A percentile compares a stretch with the other conserved stretches of the same genome.
Evolutionary conservation across 2,113 vertebrate species (phyloP).

Genomic region (Oreocharis arfaki): DNA sequence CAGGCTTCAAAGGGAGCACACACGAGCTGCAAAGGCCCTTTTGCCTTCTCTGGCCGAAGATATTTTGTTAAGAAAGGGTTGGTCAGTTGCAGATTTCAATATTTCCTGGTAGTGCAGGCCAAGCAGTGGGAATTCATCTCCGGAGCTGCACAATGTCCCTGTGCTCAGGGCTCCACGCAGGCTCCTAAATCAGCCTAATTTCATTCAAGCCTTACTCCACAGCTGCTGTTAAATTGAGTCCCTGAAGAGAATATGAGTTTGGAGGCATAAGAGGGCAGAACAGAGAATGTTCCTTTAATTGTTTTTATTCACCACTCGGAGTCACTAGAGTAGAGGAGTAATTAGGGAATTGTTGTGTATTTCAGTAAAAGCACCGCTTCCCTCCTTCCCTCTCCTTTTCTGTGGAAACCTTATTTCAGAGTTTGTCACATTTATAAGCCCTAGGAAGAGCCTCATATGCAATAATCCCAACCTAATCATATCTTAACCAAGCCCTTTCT

Average conservation of each 20-base stretch:
- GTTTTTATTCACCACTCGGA: constrained; percentile 9
- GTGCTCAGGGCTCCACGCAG: neutral
- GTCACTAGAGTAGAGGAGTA: constrained; percentile 30
- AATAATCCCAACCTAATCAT: constrained; percentile 32
- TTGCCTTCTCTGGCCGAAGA: neutral
- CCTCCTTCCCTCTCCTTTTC: neutral
- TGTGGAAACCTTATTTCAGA: neutral
- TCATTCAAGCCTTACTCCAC: constrained; percentile 18
- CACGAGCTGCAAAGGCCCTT: neutral
- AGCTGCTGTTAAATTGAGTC: constrained; percentile 39
- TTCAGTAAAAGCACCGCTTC: neutral
- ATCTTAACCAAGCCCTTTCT: constrained; percentile 28
- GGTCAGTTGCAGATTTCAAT: neutral
- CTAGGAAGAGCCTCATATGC: neutral
- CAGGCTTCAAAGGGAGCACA: neutral
- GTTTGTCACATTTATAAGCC: constrained; percentile 22
- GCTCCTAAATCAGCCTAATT: constrained; percentile 29
- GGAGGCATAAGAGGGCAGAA: constrained; percentile 29
- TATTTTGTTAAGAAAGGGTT: neutral
- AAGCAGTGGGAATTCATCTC: neutral
- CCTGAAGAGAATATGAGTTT: constrained; percentile 18
- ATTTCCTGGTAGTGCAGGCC: neutral
- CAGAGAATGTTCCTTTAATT: constrained; percentile 39
- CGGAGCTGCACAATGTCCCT: neutral
- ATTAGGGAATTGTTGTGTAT: constrained; percentile 25